Percentiles rank a stretch among this genome's conserved stretches.
Evolutionary conservation across 2,888 invertebrate species (phyloP).

Genomic region (Torymus texanus): DNA sequence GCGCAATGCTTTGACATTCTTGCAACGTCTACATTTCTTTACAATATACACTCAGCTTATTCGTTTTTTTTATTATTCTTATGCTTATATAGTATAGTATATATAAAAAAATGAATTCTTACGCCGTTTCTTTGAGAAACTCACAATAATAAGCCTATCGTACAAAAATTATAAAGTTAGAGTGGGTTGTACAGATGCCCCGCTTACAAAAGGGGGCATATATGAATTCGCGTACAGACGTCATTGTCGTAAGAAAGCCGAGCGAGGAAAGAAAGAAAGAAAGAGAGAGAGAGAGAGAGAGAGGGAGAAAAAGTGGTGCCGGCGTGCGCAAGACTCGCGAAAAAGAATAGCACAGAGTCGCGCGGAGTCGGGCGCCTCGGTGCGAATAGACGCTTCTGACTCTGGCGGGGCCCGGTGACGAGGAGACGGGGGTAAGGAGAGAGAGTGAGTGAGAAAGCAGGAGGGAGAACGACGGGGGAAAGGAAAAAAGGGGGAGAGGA

Average conservation of each 20-base stretch:
- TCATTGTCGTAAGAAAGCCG: conserved; percentile 1
- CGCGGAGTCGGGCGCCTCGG: conserved; percentile 25
- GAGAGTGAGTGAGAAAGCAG: conserved; percentile 22
- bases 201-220: not conserved
- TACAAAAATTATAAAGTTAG: conserved; percentile 21
- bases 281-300: not conserved
- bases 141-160: not conserved
- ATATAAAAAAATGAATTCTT: not conserved
- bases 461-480: conserved; percentile 7
- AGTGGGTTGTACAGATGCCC: no score
- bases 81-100: not conserved
- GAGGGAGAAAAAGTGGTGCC: no score
- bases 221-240: conserved; percentile 29
- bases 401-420: conserved; percentile 29
- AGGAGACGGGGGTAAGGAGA: not conserved
- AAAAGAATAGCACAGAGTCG: conserved; percentile 28
- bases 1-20: conserved; percentile 10
- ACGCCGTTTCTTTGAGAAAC: not conserved
- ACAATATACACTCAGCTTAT: not conserved
- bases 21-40: not conserved
- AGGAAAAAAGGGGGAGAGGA: not conserved
- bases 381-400: conserved; percentile 48
- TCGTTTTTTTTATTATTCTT: no score
- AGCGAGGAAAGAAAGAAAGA: conserved; percentile 24
- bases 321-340: conserved; percentile 1